A percentile compares a stretch with the other conserved stretches of the same genome.
Conservation (phyloP, 1,140 invertebrate species). For the Drosophila neocordata region DNA sequence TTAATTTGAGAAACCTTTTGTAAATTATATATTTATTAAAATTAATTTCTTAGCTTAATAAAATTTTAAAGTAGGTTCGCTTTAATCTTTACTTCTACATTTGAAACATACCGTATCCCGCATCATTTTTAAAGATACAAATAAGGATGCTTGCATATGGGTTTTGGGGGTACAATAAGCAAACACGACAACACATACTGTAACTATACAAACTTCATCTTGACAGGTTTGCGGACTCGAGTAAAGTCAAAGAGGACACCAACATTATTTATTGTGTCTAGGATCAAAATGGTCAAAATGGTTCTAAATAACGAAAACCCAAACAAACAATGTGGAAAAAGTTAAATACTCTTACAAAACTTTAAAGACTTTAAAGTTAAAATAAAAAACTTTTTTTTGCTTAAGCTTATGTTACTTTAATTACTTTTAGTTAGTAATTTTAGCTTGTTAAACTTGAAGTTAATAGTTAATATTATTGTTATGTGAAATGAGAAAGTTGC, state of each 20-base stretch:
- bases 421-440: neutral
- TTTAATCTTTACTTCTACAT: neutral
- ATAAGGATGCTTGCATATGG: neutral
- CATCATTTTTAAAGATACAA: neutral
- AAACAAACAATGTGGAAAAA: neutral
- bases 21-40: neutral
- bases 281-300: constrained; percentile 13
- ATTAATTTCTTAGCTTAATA: neutral
- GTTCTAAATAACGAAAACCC: neutral
- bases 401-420: neutral
- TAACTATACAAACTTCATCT: constrained; percentile 9
- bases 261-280: constrained; percentile 19
- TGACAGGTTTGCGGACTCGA: constrained; percentile 15
- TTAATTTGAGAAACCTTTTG: neutral
- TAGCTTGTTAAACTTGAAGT: too few species aligned
- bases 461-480: neutral
- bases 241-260: constrained; percentile 7
- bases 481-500: neutral
- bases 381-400: neutral
- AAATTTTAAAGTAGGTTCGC: neutral
- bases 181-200: constrained; percentile 5
- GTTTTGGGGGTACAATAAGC: neutral
- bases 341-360: neutral
- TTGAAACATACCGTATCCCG: neutral
- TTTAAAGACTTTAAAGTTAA: neutral